Conservation (phyloP, 2,888 invertebrate species). For the Catocala sponsa region DNA sequence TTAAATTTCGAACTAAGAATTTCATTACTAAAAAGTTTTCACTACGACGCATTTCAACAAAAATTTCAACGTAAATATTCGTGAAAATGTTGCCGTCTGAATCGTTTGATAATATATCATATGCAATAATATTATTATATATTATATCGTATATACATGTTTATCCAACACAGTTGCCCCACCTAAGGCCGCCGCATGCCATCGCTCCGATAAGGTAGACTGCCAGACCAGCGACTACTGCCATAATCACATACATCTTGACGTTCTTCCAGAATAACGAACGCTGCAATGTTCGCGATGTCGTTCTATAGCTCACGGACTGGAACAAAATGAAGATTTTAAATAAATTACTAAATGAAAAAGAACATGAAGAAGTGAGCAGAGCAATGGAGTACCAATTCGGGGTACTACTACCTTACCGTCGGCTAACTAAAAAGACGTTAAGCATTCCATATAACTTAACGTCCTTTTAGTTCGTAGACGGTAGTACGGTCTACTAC, state of each 20-base stretch:
- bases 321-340: conserved; percentile 70
- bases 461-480: too few relatives aligned
- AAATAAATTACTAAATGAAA: too few relatives aligned
- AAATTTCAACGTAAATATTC: too few relatives aligned
- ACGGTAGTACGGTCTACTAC: too few relatives aligned
- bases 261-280: conserved; percentile 98
- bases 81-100: not conserved
- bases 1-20: too few relatives aligned
- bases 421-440: too few relatives aligned
- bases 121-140: conserved; percentile 14
- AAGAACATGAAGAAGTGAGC: too few relatives aligned
- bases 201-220: conserved; percentile 95
- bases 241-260: conserved; percentile 93
- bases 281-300: conserved; percentile 94
- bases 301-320: conserved; percentile 96
- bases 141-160: conserved; percentile 30
- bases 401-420: too few relatives aligned
- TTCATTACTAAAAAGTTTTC: too few relatives aligned
- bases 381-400: too few relatives aligned
- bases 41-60: too few relatives aligned
- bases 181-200: conserved; percentile 95
- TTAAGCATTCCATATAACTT: too few relatives aligned
- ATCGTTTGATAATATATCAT: conserved; percentile 17
- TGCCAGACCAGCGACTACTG: conserved; percentile 90
- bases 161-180: conserved; percentile 91